Conservation (phyloP, 2,113 vertebrate genomes). For the Tichodroma muraria region DNA sequence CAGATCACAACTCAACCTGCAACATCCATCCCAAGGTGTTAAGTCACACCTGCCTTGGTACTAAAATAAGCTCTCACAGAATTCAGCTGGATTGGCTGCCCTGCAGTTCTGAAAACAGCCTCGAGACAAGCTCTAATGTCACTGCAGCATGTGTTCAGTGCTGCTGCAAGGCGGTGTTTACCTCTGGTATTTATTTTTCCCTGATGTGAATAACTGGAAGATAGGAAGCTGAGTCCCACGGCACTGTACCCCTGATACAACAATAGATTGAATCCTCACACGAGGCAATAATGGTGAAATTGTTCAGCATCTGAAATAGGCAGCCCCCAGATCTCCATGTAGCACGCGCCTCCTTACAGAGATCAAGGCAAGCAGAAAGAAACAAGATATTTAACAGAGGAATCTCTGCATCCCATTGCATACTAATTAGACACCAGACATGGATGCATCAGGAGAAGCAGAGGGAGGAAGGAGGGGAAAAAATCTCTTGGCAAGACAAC, state of each 20-base stretch:
- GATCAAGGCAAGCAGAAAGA: constrained; percentile 39
- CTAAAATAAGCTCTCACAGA: background rate
- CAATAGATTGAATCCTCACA: background rate
- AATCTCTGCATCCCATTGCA: constrained; percentile 48
- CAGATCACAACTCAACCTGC: background rate
- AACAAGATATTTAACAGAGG: constrained; percentile 47
- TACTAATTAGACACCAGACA: constrained; percentile 68
- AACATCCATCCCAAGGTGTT: background rate
- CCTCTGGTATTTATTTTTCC: background rate
- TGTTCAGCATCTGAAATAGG: background rate
- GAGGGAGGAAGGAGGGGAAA: constrained; percentile 32
- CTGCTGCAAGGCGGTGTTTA: background rate
- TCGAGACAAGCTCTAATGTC: background rate
- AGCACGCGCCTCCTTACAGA: background rate
- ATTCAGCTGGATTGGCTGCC: background rate
- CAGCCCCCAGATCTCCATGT: background rate
- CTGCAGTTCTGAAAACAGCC: background rate
- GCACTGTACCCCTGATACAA: background rate
- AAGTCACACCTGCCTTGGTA: background rate
- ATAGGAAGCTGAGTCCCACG: background rate
- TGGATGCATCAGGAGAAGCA: constrained; percentile 46
- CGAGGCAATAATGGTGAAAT: background rate
- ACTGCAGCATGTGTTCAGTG: background rate
- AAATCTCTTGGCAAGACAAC: constrained; percentile 69
- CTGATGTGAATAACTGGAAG: background rate